Evolutionary conservation across 2,888 invertebrate genomes (phyloP).

Genomic region (Metellina segmentata): DNA sequence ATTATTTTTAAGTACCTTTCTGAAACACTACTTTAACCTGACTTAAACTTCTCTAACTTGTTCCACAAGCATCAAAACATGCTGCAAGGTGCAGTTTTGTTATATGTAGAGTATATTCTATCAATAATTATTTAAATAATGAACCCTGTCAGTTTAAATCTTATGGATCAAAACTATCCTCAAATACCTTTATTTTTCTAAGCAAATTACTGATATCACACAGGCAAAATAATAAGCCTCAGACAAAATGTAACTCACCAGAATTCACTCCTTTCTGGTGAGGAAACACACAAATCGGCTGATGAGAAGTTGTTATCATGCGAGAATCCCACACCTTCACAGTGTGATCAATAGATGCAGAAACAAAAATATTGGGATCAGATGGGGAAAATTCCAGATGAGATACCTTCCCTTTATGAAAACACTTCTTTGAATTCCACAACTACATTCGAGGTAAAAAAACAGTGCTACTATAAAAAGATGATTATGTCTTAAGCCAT

Average conservation of each 20-base stretch:
- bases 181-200: too few species aligned
- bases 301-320: slow-evolving; percentile 75
- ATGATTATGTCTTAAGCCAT: too few species aligned
- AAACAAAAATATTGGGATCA: slow-evolving; percentile 63
- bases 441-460: background rate
- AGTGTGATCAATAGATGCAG: slow-evolving; percentile 67
- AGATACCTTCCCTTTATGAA: slow-evolving; percentile 60
- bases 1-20: too few species aligned
- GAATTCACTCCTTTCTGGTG: slow-evolving; percentile 62
- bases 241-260: slow-evolving; percentile 1
- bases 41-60: too few species aligned
- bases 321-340: slow-evolving; percentile 80
- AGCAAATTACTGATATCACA: too few species aligned
- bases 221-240: too few species aligned
- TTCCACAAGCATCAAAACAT: too few species aligned
- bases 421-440: slow-evolving; percentile 19
- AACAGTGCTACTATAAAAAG: too few species aligned
- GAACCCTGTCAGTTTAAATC: background rate
- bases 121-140: too few species aligned
- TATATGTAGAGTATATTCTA: too few species aligned
- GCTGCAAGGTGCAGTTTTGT: too few species aligned
- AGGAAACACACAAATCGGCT: slow-evolving; percentile 36
- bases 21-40: too few species aligned
- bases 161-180: background rate
- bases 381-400: slow-evolving; percentile 60